phyloP scores from a whole-genome alignment of 2,797 vertebrate genomes.

The Mormyrops boulengeri region DNA sequence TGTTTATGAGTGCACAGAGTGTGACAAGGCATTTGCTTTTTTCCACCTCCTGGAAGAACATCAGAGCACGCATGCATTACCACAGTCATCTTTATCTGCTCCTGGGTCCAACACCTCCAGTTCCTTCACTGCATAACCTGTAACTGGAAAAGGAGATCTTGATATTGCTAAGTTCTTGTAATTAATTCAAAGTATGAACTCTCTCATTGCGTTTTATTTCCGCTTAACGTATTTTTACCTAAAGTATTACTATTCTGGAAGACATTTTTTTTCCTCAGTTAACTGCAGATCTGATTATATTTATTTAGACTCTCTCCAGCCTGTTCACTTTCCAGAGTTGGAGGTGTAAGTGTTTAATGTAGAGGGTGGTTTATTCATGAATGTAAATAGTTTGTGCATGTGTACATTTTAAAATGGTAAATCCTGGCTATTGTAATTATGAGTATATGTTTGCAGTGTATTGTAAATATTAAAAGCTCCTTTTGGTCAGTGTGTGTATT shows the following conservation, averaged over 20 bases:
- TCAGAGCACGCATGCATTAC: conserved; percentile 52
- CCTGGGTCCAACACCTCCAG: not conserved
- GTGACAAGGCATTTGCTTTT: conserved; percentile 73
- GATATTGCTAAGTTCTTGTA: not conserved
- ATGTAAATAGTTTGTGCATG: conserved; percentile 19
- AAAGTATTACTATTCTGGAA: conserved; percentile 4
- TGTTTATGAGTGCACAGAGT: conserved; percentile 73
- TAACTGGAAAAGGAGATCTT: not conserved
- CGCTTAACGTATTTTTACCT: not conserved
- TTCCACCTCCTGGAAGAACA: conserved; percentile 66
- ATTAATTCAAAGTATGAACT: not conserved
- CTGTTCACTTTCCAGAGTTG: not conserved
- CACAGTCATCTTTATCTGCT: conserved; percentile 24
- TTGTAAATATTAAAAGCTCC: conserved; percentile 10
- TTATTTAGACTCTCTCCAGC: not conserved
- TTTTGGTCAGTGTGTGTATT: not conserved
- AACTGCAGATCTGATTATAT: not conserved
- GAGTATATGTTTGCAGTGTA: not conserved
- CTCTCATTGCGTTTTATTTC: not conserved
- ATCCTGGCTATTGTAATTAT: not conserved
- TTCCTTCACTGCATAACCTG: not conserved
- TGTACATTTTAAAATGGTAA: conserved; percentile 4
- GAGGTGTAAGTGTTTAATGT: not conserved
- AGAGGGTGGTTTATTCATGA: not conserved
- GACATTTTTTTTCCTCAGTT: not conserved